A percentile compares a stretch with the other conserved stretches of the same genome.
Evolutionary conservation across 2,888 invertebrate genomes (phyloP).

Genomic region (Melikaiella ostensackeni): DNA sequence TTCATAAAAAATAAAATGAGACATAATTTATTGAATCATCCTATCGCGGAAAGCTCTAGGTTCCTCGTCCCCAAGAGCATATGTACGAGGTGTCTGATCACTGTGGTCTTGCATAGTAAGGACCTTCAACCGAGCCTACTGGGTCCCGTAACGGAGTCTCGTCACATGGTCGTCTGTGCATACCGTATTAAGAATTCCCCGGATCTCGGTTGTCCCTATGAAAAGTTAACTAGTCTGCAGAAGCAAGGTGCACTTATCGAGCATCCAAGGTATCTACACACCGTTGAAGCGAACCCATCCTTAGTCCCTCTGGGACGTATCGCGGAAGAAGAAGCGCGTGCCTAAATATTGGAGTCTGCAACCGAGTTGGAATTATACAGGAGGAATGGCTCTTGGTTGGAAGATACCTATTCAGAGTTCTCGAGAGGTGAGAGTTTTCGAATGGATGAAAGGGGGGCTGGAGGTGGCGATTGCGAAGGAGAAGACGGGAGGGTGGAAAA

Average conservation of each 20-base stretch:
- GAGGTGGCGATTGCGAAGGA: conserved; percentile 27
- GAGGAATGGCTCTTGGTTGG: conserved; percentile 30
- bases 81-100: conserved; percentile 15
- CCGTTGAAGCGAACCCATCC: conserved; percentile 43
- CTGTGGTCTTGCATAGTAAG: conserved; percentile 62
- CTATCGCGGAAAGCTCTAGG: neutral
- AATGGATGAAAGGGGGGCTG: conserved; percentile 5
- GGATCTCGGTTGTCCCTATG: conserved; percentile 67
- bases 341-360: conserved; percentile 49
- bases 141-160: conserved; percentile 71
- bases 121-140: conserved; percentile 54
- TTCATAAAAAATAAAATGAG: no score
- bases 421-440: conserved; percentile 7
- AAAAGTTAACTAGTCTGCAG: conserved; percentile 66
- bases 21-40: conserved; percentile 11
- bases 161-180: conserved; percentile 75
- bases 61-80: neutral
- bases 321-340: conserved; percentile 44
- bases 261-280: conserved; percentile 38
- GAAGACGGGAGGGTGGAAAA: conserved; percentile 42
- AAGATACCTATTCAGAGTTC: conserved; percentile 3
- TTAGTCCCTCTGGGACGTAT: conserved; percentile 48
- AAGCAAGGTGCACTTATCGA: conserved; percentile 49
- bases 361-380: conserved; percentile 44
- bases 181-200: conserved; percentile 60